Conservation (phyloP, 1,140 invertebrate species). For the Trachymyrmex cornetzi region DNA sequence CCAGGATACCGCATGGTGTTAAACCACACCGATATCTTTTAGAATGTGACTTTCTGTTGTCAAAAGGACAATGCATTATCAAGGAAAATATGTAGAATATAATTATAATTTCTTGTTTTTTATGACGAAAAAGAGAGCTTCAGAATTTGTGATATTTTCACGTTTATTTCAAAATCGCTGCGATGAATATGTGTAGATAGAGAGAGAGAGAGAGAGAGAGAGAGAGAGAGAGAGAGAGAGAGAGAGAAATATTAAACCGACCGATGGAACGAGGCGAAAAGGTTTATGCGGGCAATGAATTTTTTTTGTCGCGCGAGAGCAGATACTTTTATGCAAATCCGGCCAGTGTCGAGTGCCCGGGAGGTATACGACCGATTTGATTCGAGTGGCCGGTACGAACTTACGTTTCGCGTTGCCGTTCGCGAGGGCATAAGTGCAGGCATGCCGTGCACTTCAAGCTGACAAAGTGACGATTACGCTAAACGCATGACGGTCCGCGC, state of each 20-base stretch:
- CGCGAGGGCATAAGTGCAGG: slow-evolving; percentile 81
- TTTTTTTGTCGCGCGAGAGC: slow-evolving; percentile 42
- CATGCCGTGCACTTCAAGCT: slow-evolving; percentile 83
- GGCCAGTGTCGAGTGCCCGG: slow-evolving; percentile 44
- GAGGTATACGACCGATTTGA: slow-evolving; percentile 65
- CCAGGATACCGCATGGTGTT: no score
- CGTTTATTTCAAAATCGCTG: slow-evolving; percentile 16
- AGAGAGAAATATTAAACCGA: background rate
- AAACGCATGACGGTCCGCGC: slow-evolving; percentile 84
- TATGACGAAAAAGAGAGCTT: background rate
- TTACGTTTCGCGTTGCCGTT: slow-evolving; percentile 69
- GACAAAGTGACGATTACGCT: slow-evolving; percentile 85
- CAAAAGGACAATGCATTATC: background rate
- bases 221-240: background rate
- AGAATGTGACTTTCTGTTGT: background rate
- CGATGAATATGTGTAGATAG: slow-evolving; percentile 23
- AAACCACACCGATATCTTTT: no score
- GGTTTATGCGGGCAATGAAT: slow-evolving; percentile 58
- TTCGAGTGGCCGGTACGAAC: slow-evolving; percentile 70
- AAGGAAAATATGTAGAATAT: background rate
- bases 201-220: background rate
- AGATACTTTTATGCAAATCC: slow-evolving; percentile 61
- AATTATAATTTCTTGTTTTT: background rate
- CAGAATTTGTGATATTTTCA: slow-evolving; percentile 9
- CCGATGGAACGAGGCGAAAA: slow-evolving; percentile 36